Evolutionary conservation across 2,888 invertebrate species (phyloP).

Genomic region (Octonoba sinensis): DNA sequence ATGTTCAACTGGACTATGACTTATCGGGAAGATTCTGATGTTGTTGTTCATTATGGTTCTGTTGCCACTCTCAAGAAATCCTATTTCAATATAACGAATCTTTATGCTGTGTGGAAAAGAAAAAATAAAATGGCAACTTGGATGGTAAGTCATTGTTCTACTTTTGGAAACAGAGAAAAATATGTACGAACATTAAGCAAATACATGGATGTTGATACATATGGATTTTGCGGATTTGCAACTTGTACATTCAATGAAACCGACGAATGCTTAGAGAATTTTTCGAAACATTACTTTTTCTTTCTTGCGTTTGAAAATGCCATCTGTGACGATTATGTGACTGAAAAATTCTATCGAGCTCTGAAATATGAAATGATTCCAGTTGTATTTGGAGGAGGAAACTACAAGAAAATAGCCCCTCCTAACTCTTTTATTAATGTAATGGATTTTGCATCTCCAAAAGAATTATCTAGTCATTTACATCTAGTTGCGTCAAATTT

Average conservation of each 20-base stretch:
- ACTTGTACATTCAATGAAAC: slow-evolving; percentile 47
- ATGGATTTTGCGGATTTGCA: slow-evolving; percentile 65
- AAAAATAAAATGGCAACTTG: slow-evolving; percentile 63
- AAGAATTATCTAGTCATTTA: slow-evolving; percentile 50
- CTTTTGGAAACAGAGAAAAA: slow-evolving; percentile 61
- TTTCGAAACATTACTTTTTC: slow-evolving; percentile 59
- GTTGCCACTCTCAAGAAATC: neutral
- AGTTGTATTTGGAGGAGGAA: slow-evolving; percentile 65
- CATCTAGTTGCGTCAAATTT: slow-evolving; percentile 39
- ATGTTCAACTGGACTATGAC: slow-evolving; percentile 63
- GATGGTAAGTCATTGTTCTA: slow-evolving; percentile 67
- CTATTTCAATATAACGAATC: neutral
- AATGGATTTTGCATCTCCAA: slow-evolving; percentile 37
- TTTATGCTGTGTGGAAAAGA: slow-evolving; percentile 22
- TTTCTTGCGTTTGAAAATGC: slow-evolving; percentile 66
- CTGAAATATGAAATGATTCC: slow-evolving; percentile 62
- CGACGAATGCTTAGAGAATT: slow-evolving; percentile 37
- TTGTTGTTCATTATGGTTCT: slow-evolving; percentile 30
- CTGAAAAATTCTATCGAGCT: slow-evolving; percentile 65
- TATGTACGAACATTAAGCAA: slow-evolving; percentile 62
- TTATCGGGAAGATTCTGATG: slow-evolving; percentile 49
- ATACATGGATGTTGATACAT: slow-evolving; percentile 65
- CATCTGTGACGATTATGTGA: slow-evolving; percentile 65
- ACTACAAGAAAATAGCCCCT: slow-evolving; percentile 68
- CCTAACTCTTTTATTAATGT: slow-evolving; percentile 70